phyloP scores from a whole-genome alignment of 2,888 invertebrate genomes.

The Ophonus ardosiacus region DNA sequence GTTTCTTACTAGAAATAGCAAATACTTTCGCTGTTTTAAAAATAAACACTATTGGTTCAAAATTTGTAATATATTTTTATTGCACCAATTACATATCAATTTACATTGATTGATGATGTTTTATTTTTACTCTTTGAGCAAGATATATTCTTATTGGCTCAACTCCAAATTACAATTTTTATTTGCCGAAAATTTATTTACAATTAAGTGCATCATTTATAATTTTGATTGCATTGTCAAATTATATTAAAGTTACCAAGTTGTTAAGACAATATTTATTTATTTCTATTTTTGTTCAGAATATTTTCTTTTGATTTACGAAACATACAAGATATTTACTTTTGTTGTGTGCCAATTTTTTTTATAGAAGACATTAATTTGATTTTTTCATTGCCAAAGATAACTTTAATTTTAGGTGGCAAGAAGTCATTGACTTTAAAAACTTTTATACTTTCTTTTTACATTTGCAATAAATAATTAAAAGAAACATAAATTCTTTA shows the following conservation, averaged over 20 bases:
- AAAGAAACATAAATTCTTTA: slow-evolving; percentile 4
- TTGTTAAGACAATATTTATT: too few relatives aligned
- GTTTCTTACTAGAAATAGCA: neutral
- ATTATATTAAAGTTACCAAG: neutral
- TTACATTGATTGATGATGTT: slow-evolving; percentile 24
- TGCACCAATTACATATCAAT: slow-evolving; percentile 10
- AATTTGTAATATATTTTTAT: neutral
- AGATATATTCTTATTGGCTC: neutral
- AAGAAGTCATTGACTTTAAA: slow-evolving; percentile 18
- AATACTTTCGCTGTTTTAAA: neutral
- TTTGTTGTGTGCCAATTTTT: slow-evolving; percentile 24
- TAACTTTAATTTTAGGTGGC: slow-evolving; percentile 14
- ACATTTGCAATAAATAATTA: neutral
- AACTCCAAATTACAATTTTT: neutral
- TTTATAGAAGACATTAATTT: slow-evolving; percentile 17
- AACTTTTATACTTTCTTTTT: neutral
- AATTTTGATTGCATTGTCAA: neutral
- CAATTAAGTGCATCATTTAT: neutral
- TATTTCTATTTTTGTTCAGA: neutral
- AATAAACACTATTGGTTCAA: neutral
- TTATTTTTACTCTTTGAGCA: slow-evolving; percentile 25
- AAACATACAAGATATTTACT: neutral
- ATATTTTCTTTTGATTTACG: slow-evolving; percentile 7
- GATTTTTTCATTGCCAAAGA: slow-evolving; percentile 35
- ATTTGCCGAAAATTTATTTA: neutral